A percentile compares a stretch with the other conserved stretches of the same genome.
phyloP scores from a whole-genome alignment of 2,797 vertebrate genomes.

The Tolypeutes matacus region DNA sequence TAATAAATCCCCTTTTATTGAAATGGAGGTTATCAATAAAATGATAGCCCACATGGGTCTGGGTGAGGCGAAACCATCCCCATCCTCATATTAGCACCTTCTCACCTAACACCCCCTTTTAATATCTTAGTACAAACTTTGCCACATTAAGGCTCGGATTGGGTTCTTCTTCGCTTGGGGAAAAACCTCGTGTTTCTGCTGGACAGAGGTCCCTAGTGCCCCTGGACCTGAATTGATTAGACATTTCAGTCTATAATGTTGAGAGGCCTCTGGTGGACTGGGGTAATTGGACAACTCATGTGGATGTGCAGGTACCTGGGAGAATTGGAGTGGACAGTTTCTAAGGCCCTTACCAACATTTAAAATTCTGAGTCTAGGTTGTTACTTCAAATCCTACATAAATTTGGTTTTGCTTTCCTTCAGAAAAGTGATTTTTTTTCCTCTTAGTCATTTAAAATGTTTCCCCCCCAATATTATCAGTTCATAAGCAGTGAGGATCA shows the following conservation, averaged over 20 bases:
- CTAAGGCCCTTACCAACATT: background rate
- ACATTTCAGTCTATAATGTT: background rate
- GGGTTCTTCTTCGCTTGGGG: background rate
- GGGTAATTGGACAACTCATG: rapidly evolving
- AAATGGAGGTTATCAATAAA: background rate
- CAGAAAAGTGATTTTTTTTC: slow-evolving; percentile 75
- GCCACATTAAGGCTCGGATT: background rate
- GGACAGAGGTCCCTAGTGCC: no score
- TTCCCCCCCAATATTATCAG: slow-evolving; percentile 68
- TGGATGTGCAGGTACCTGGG: background rate
- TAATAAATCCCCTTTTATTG: background rate
- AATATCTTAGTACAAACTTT: background rate
- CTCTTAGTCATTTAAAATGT: slow-evolving; percentile 68
- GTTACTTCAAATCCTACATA: no score
- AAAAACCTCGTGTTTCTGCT: background rate
- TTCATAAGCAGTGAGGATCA: slow-evolving; percentile 77
- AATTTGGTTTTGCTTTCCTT: slow-evolving; percentile 55
- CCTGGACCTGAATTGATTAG: background rate
- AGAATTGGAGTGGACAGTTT: rapidly evolving
- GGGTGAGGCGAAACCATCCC: no score
- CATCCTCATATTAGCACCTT: background rate
- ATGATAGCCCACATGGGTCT: background rate
- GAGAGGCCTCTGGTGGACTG: background rate
- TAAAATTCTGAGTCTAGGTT: background rate
- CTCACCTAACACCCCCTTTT: background rate